Evolutionary conservation across 2,113 vertebrate species (phyloP), one percentile per base, ranked within the genome.

Genomic region (Trematocara marginatum): DNA sequence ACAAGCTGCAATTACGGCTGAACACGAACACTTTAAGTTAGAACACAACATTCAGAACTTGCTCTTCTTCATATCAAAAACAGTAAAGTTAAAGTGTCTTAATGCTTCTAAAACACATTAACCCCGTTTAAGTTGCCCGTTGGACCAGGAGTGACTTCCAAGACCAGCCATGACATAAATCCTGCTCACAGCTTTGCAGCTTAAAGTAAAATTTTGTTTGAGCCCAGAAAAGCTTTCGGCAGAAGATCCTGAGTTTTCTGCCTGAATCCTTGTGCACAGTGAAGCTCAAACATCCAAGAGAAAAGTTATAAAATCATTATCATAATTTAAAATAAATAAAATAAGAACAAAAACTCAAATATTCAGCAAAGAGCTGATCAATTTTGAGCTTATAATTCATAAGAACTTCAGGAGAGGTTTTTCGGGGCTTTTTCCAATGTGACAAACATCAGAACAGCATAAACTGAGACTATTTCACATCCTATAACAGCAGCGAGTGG

Each of bases 1-100:
- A 18, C 4, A 6, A 74, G 42, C 42, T 49, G 69, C 9, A 31
- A 29, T 18, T 29, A 18, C 2, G 23, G 3, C 9, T 76, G 23
- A 76, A 3, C 15, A 18, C 0, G 0, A 76, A 31, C 1, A 76
- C 42, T 74, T 26, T 9, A 15, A 0, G 20, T 26, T 6, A 10
- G 40, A 71, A 71, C 0, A 31, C 4, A 0, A 49, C 71, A 49
- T 49, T 74, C 23, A 42, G 23, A 49, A 74, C 69, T 47, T 47
- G 8, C 29, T 29, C 69, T 29, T 13, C 69, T 74, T 47, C 13
- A 29, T 47, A 47, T 74, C 40, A 47, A 47, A 9, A 29, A 74
- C 15, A 6, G 1, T 29, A 18, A 74, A 49, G 69, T 11, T 74
- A 20, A 5, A 49, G 23, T 49, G 69, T 31, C 69, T 49, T 49